These are phyloP conservation scores for Clarias macrocephalus DNA, from an alignment of 2,113 vertebrate genomes.

Conservation along the genomic window DNA sequence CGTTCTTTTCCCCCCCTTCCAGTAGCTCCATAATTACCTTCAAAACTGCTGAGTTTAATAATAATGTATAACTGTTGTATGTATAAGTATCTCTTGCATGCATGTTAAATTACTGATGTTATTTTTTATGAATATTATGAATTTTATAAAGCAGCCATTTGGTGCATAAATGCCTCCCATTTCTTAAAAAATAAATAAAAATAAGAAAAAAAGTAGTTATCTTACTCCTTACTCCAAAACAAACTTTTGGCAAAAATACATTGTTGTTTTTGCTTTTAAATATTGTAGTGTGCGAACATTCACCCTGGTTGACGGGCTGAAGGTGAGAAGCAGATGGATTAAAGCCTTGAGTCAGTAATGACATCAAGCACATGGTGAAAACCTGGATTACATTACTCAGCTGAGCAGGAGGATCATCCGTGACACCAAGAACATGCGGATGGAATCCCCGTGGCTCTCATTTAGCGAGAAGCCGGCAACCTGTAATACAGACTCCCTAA, in stretches of 20 bases:
- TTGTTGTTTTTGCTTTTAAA: neutral
- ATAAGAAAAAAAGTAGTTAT: neutral
- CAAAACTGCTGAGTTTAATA: neutral
- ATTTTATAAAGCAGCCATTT: neutral
- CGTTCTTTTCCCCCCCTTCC: neutral
- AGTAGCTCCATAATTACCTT: neutral
- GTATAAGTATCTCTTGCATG: neutral
- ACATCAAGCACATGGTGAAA: constrained; percentile 39
- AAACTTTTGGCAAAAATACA: neutral
- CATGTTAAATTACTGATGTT: neutral
- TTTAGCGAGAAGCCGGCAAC: neutral
- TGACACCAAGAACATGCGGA: neutral
- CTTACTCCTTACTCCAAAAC: neutral
- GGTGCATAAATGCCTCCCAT: neutral
- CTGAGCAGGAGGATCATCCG: neutral
- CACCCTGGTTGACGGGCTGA: constrained; percentile 35
- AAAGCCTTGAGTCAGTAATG: constrained; percentile 59
- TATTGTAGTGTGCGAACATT: neutral
- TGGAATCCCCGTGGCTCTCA: neutral
- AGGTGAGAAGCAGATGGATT: constrained; percentile 43
- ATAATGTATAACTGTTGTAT: neutral
- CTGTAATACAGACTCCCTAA: neutral
- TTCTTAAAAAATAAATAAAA: too few species aligned
- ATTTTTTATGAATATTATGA: neutral
- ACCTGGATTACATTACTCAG: constrained; percentile 58